Evolutionary conservation across 2,797 vertebrate genomes (phyloP), one percentile per base, ranked within the genome.

Genomic region (Podargus strigoides): DNA sequence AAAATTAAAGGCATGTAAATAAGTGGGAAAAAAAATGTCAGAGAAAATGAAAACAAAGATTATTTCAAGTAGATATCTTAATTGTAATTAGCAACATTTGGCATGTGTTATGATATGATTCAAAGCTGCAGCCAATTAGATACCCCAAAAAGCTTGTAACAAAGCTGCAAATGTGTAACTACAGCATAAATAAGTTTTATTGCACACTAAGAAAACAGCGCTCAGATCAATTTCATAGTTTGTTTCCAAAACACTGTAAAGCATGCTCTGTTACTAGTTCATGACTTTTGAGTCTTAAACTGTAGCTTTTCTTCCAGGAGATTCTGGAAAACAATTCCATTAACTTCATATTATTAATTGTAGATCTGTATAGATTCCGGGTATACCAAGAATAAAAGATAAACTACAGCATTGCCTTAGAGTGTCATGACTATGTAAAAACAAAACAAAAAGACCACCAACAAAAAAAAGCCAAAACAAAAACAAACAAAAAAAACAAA

Each of bases 51-150:
- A 96, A 96, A 96, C 83, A 91, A 96, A 95, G 69, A 94, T 95
- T 95, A 96, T 94, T 96, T 97, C 81, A 93, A 96, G 84, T 70
- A 96, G 78, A 94, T 96, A 86, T 93, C 91, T 97, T 97, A 96
- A 97, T 92, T 87, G 90, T 95, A 96, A 97, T 97, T 96, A 97
- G 89, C 93, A 97, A 94, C 95, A 93, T 95, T 96, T 96, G 93
- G 87, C 93, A 92, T 63, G 73, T 83, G 62, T 93, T 93, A 95
- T 62, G 83, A 94, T 91, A 94, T 34, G 91, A 89, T 91, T 96
- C 87, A 96, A 97, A 95, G 92, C 90, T 97, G 89, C 50, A 96
- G 83, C 59, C 87, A 96, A 96, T 97, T 95, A 96, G 87, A 97
- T 85, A 96, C 59, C 94, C 93, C 86, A 74, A 97, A 96, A 97